Evolutionary conservation across 2,113 vertebrate species (phyloP).

Genomic region (Corydoras maculifer): DNA sequence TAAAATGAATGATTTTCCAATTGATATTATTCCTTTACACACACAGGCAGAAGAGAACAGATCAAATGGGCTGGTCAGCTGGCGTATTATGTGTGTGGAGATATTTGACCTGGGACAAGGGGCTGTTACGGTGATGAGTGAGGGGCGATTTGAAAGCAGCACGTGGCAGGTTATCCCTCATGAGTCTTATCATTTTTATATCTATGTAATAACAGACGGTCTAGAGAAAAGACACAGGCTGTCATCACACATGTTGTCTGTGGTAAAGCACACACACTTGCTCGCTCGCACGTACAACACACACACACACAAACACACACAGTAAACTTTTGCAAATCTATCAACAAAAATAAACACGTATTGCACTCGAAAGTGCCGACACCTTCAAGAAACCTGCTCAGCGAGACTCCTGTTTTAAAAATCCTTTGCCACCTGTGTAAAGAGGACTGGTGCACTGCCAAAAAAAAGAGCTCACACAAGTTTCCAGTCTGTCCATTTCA

Average conservation of each 20-base stretch:
- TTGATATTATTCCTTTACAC: background rate
- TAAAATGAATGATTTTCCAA: too few species aligned
- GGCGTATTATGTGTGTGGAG: constrained; percentile 25
- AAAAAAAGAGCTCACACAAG: constrained; percentile 13
- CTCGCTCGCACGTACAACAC: background rate
- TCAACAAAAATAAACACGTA: too few species aligned
- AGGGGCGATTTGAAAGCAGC: constrained; percentile 43
- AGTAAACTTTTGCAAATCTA: background rate
- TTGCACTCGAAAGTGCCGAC: constrained; percentile 6
- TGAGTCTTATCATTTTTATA: constrained; percentile 51
- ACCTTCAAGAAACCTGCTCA: constrained; percentile 24
- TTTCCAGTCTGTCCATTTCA: background rate
- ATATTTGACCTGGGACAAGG: constrained; percentile 20
- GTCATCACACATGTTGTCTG: constrained; percentile 31
- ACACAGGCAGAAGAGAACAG: constrained; percentile 11
- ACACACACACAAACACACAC: background rate
- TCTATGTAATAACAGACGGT: constrained; percentile 43
- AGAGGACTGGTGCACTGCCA: constrained; percentile 7
- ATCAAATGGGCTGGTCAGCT: constrained; percentile 38
- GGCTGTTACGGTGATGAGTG: constrained; percentile 50
- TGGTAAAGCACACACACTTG: constrained; percentile 33
- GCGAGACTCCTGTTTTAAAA: too few species aligned
- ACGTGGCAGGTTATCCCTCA: constrained; percentile 44
- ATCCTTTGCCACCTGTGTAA: background rate
- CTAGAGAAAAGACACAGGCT: constrained; percentile 40